Base-by-base conservation (phyloP, 2,888 invertebrate genomes). In the Zaprionus bogoriensis region DNA sequence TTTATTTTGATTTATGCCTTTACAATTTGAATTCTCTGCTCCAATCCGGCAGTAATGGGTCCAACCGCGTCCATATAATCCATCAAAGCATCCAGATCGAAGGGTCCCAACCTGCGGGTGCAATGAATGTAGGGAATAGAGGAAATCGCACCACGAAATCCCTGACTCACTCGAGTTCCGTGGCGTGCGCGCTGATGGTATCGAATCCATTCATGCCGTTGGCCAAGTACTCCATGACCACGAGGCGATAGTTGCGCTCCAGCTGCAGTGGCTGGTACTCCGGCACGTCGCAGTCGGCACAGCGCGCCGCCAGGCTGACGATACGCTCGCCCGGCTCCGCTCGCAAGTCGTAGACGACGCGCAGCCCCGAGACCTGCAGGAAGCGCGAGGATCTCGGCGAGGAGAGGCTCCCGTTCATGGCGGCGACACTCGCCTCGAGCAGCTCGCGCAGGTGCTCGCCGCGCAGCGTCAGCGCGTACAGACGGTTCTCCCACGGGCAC, bases 401-500 rank as follows among this genome's bases (percentile, higher is more conserved):
- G 0, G 52, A 19, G 0, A 52, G 42, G 20, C 42, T 79, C 4
- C 45, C 10, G 9, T 81, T 81, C 81, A 89, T 87, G 3, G 78
- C n/a, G 0, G 77, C 74, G 2, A 93, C 92, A 2, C 93, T 92
- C 80, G 92, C 92, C 89, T 94, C 94, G 0, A 94, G 92, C 19
- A 94, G 92, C 57, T 93, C 92, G 57, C 92, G 88, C 7, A 97
- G 88, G 77, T 93, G 90, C 52, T 91, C 89, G 0, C 97, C 97
- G 50, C 91, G 91, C 50, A 97, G 87, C 66, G 94, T 94, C 47
- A 95, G 92, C n/a, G 94, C 91, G 79, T 96, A 94, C 59, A 96
- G 92, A 52, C 93, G 93, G 90, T 96, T 96, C 80, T 94, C 94
- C 88, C 96, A 97, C 0, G 97, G 97, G 67, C 94, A 92, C 10